Base-by-base conservation (phyloP, 2,888 invertebrate species). In the Noctua janthina region DNA sequence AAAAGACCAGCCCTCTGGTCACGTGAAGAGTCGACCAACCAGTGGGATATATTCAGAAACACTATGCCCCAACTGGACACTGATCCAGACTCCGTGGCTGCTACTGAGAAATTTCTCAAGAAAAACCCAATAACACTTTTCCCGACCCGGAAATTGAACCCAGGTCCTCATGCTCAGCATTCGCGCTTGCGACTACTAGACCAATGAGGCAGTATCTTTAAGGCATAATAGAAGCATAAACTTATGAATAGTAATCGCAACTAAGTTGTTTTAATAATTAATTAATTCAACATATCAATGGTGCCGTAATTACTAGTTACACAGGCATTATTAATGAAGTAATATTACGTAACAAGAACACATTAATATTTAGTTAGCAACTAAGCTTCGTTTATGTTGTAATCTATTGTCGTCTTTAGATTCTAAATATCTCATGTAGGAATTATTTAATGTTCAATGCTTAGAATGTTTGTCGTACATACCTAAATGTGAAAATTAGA, bases 241-340 rank as follows among this genome's bases (percentile, higher is more conserved):
- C 29, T 67, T 54, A 29, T 46, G 35, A 74, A 59, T 70, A 62
- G 2, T 35, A 29, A 67, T 59, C 17, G n/a, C n/a, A 15, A 46
- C 17, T 70, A 74, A 80, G 46, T 29, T 56, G 29, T 80, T 62
- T 6, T 39, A 23, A 49, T 84, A 46, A 79, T 74, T 70, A 83
- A 89, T 90, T 86, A 88, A 85, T 76, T 66, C 5, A 46, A 23
- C 59, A 70, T 68, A 83, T 76, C 69, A 73, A 70, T 39, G 39
- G 8, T 39, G 35, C 64, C 82, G 74, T 82, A 76, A 81, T 76
- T 62, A 70, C 66, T 20, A 49, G 72, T 51, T 39, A 73, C 81
- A 20, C 17, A n/a, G 59, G 46, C 64, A 81, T 83, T 86, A 78
- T 84, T 87, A 87, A 85, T 88, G 83, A 75, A 78, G 84, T 81